phyloP scores from a whole-genome alignment of 2,113 vertebrate genomes.

The Heterotilapia buettikoferi region DNA sequence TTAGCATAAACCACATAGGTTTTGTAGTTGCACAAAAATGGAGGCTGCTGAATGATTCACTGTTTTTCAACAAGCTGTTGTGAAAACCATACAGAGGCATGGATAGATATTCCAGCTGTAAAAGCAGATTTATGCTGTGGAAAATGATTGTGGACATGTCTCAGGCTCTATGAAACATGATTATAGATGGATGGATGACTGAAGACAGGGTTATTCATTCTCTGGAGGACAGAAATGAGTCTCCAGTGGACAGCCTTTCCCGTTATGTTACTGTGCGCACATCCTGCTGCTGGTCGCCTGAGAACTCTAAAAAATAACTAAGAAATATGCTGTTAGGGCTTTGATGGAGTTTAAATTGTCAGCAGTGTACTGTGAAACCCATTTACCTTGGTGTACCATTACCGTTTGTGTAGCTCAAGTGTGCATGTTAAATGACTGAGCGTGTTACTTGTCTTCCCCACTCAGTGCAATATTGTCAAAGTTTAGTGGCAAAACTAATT shows the following conservation, averaged over 20 bases:
- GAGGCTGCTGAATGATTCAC: background rate
- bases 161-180: background rate
- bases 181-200: slow-evolving; percentile 13
- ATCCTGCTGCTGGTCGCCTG: background rate
- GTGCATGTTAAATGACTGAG: background rate
- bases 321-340: background rate
- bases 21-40: background rate
- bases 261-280: background rate
- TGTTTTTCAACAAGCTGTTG: slow-evolving; percentile 4
- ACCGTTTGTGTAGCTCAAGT: background rate
- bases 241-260: background rate
- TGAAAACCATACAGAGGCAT: background rate
- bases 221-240: slow-evolving; percentile 10
- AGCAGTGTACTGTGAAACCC: slow-evolving; percentile 14
- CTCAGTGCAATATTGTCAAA: background rate
- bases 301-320: slow-evolving; percentile 10
- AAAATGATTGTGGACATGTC: slow-evolving; percentile 7
- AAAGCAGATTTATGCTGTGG: slow-evolving; percentile 18
- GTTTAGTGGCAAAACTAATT: background rate
- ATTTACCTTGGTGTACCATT: background rate
- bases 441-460: background rate
- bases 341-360: background rate
- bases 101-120: slow-evolving; percentile 38
- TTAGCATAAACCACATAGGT: background rate
- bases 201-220: background rate